A percentile compares a stretch with the other conserved stretches of the same genome.
Evolutionary conservation across 2,797 vertebrate species (phyloP).

Genomic region (Pteronotus mesoamericanus): DNA sequence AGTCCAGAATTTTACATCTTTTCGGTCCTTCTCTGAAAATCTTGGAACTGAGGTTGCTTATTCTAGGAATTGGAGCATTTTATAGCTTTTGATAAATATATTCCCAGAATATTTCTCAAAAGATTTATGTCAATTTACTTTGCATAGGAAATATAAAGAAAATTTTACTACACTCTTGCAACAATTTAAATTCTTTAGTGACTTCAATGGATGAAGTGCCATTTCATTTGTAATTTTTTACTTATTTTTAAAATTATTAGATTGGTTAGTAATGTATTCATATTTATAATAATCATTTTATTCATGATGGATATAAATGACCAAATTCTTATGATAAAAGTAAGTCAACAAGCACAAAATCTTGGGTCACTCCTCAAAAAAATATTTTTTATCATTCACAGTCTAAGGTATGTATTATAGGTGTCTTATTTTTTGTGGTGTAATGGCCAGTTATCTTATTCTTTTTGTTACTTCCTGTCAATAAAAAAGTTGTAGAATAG

Average conservation of each 20-base stretch:
- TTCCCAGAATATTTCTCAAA: background rate
- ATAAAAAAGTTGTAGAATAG: background rate
- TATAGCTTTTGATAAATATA: constrained; percentile 1
- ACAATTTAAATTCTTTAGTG: constrained; percentile 33
- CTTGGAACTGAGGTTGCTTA: constrained; percentile 2
- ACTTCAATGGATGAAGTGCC: background rate
- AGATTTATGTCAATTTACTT: background rate
- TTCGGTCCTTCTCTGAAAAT: background rate
- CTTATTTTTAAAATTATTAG: background rate
- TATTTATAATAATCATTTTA: background rate
- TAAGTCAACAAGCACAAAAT: background rate
- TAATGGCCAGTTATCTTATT: background rate
- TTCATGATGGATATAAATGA: background rate
- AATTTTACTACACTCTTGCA: background rate
- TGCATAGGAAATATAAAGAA: background rate
- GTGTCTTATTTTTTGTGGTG: background rate
- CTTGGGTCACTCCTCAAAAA: background rate
- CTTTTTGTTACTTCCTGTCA: background rate
- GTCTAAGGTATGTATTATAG: background rate
- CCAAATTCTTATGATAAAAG: background rate
- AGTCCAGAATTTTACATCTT: background rate
- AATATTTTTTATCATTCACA: background rate
- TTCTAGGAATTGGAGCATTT: constrained; percentile 2
- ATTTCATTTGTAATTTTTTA: background rate
- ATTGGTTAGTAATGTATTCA: background rate